Evolutionary conservation across 1,140 invertebrate genomes (phyloP).

Genomic region (Zeugodacus cucurbitae): DNA sequence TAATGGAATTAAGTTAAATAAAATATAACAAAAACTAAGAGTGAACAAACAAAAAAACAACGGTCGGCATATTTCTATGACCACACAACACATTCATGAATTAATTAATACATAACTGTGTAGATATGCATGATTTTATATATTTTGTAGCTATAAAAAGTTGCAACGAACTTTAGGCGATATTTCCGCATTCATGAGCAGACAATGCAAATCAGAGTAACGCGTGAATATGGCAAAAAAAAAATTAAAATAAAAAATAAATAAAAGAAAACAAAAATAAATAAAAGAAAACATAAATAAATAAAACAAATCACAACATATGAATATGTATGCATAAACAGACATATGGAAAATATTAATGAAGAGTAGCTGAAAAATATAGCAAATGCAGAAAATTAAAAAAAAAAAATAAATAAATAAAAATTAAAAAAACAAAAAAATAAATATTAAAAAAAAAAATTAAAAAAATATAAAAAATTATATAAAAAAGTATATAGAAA

Average conservation of each 20-base stretch:
- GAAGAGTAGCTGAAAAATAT: not conserved
- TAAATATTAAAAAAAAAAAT: too few species aligned
- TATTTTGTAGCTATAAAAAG: not conserved
- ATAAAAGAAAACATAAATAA: not conserved
- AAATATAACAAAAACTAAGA: not conserved
- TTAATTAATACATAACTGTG: not conserved
- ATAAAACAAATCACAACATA: not conserved
- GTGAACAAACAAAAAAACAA: not conserved
- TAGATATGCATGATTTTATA: too few species aligned
- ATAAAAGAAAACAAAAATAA: not conserved
- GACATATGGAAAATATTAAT: not conserved
- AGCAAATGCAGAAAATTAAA: not conserved
- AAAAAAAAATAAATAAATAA: too few species aligned
- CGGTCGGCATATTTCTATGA: not conserved
- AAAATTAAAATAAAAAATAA: not conserved
- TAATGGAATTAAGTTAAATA: too few species aligned
- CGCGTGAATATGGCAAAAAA: not conserved
- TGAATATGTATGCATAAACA: not conserved
- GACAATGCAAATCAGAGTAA: not conserved
- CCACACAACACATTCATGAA: not conserved
- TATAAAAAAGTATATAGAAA: not conserved
- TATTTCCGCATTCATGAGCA: conserved; percentile 12
- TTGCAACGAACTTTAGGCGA: not conserved
- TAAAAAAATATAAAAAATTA: too few species aligned
- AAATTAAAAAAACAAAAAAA: too few species aligned